These are phyloP conservation scores for Crocuta crocuta DNA, from an alignment of 2,113 vertebrate species.

Conservation along the genomic window DNA sequence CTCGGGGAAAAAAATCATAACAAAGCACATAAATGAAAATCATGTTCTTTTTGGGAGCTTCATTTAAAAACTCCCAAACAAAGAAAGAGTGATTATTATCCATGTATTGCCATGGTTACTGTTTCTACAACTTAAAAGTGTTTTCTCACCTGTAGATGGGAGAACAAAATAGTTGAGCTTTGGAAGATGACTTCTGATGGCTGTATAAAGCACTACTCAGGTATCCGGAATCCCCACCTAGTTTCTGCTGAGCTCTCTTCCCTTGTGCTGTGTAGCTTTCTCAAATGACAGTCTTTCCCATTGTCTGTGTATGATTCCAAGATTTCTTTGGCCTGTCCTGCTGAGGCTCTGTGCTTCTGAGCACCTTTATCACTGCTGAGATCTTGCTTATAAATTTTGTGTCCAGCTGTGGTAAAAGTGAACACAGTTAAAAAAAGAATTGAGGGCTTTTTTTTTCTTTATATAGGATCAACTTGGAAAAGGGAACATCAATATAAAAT, in stretches of 20 bases:
- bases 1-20: background rate
- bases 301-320: background rate
- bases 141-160: background rate
- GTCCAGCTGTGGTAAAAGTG: slow-evolving; percentile 37
- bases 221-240: background rate
- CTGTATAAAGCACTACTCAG: background rate
- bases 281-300: background rate
- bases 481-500: slow-evolving; percentile 26
- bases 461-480: slow-evolving; percentile 15
- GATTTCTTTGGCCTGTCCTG: background rate
- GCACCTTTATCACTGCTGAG: background rate
- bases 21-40: background rate
- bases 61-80: background rate
- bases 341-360: background rate
- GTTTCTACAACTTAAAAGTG: background rate
- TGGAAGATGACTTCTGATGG: background rate
- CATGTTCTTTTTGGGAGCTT: background rate
- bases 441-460: background rate
- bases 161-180: background rate
- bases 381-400: slow-evolving; percentile 36
- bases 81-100: background rate
- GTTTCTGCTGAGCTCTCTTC: background rate
- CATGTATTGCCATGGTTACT: background rate
- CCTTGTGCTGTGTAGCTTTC: background rate
- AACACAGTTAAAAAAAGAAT: background rate